phyloP scores from a whole-genome alignment of 2,797 vertebrate species.

The Apodemus agrarius region DNA sequence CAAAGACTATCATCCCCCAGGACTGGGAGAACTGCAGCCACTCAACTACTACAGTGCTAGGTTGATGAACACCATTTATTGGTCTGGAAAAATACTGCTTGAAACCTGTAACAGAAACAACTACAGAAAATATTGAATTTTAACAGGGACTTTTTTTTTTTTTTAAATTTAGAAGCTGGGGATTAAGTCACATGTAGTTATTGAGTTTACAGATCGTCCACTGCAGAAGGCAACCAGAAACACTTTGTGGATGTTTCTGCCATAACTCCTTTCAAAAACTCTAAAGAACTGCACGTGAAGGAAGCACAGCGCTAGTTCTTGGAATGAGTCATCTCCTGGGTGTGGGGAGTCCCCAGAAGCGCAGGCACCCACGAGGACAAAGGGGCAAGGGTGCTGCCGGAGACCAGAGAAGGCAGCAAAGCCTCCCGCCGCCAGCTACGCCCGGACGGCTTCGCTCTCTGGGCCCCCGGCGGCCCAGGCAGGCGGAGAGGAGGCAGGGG shows the following conservation, averaged over 20 bases:
- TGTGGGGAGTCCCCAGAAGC: not conserved
- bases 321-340: not conserved
- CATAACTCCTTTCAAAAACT: not conserved
- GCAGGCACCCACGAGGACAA: constrained; percentile 24
- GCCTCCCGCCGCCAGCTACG: too few species aligned
- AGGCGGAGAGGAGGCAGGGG: not conserved
- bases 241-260: not conserved
- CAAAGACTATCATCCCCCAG: not conserved
- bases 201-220: not conserved
- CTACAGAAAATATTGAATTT: not conserved
- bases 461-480: not conserved
- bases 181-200: not conserved
- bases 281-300: not conserved
- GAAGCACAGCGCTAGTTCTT: not conserved
- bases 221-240: not conserved
- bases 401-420: not conserved
- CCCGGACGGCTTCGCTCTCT: not conserved
- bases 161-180: not conserved
- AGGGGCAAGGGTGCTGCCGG: not conserved
- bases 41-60: not conserved
- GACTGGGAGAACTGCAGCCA: not conserved
- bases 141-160: not conserved
- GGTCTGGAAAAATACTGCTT: not conserved
- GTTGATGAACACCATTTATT: not conserved
- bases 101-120: not conserved